These are phyloP conservation scores for Strix occidentalis DNA, from an alignment of 2,797 vertebrate genomes.

Conservation along the genomic window DNA sequence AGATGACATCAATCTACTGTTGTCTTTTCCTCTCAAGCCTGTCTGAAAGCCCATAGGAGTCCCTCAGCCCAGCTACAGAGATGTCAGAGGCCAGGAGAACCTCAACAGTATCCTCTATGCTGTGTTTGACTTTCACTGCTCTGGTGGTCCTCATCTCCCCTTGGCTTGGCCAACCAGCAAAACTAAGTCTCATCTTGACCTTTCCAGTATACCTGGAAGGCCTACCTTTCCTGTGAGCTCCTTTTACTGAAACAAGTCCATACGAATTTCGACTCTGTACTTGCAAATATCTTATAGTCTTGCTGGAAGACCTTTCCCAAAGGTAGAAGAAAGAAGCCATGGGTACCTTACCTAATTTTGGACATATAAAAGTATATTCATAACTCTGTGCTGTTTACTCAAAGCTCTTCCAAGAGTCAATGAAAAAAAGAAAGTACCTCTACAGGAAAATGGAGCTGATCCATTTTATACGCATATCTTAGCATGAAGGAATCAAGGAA, in stretches of 20 bases:
- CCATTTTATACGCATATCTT: neutral
- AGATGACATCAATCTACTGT: neutral
- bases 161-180: neutral
- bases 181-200: neutral
- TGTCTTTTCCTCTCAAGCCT: neutral
- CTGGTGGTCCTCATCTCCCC: neutral
- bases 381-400: neutral
- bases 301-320: neutral
- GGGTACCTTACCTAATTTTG: neutral
- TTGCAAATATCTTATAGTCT: neutral
- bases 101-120: neutral
- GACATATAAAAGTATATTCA: neutral
- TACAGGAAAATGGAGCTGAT: neutral
- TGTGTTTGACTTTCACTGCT: neutral
- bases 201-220: neutral
- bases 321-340: neutral
- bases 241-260: neutral
- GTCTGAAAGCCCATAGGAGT: neutral
- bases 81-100: neutral
- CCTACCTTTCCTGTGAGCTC: neutral
- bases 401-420: neutral
- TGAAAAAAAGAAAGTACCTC: neutral
- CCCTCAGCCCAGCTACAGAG: neutral
- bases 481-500: neutral
- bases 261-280: neutral